Evolutionary conservation across 2,888 invertebrate genomes (phyloP), one percentile per base, ranked within the genome.

Genomic region (Pristionchus fissidentatus): DNA sequence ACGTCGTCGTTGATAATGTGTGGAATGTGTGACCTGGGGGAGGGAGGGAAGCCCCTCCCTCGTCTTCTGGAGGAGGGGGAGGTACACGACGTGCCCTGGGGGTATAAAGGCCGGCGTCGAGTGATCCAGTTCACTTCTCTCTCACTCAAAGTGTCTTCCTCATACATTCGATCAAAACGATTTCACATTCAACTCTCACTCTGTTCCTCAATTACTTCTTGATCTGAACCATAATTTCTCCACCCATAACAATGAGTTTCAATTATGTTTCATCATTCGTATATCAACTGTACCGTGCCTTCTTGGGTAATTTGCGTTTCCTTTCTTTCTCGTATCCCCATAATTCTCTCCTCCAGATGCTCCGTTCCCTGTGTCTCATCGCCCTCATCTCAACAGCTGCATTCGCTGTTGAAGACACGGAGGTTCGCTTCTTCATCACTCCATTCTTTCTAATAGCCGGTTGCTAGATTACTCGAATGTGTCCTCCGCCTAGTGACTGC

Each of bases 91-190:
- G 41, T 26, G 13, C 55, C 55, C 55, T 55, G 13, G n/a, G 55
- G 70, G 70, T 70, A 70, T 70, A 70, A 70, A 70, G 70, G 70
- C 41, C 41, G 38, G 7, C 41, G 41, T 15, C 70, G 70, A 70
- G 70, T 70, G 70, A 70, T 41, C 70, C 41, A 43, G 70, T 41
- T 70, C 70, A 70, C 66, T 70, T n/a, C n/a, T n/a, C n/a, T n/a
- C n/a, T n/a, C n/a, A n/a, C 43, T 15, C 66, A 38, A 70, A 35
- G 70, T 70, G 70, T 70, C 70, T 70, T 70, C 70, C 70, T 41
- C 43, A 41, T 70, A 55, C n/a, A 55, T 22, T 55, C 55, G 3
- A 57, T 57, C 1, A 2, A 1, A n/a, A 57, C 26, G 3, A 26
- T 57, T 2, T 8, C 26, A 8, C 57, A 57, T 22, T 57, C 8